Base-by-base conservation (phyloP, 1,140 invertebrate species). In the Venustaconcha ellipsiformis region DNA sequence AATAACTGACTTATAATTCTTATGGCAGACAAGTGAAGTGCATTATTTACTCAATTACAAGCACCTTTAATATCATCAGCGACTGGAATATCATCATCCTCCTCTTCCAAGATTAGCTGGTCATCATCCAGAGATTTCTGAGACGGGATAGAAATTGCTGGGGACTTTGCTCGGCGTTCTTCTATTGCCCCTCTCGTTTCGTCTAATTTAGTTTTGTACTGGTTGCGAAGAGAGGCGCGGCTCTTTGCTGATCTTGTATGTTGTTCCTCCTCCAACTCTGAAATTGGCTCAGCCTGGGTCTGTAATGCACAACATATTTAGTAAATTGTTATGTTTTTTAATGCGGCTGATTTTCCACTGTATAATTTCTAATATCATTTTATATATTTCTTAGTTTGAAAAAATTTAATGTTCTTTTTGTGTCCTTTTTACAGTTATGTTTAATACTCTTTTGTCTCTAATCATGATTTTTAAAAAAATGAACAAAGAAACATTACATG, bases 121-220 rank as follows among this genome's bases (percentile, higher is more conserved):
- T 86, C 83, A 37, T 85, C 84, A 56, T 86, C 81, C 0, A 87
- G 37, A 1, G 85, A 86, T 23, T 81, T 70, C n/a, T 82, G 82
- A 6, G 85, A 78, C 30, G 83, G 82, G 1, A 88, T 67, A 2
- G 78, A 73, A 17, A 88, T 80, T 2, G 74, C 81, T 0, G 88
- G 86, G 23, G 86, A 85, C n/a, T 85, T 86, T 17, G 83, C 75
- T 17, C 86, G 65, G 14, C 88, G 59, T 1, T 86, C 84, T 55
- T 87, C 87, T 0, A 84, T 82, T 0, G 82, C 83, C 3, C 68
- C 59, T 23, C 82, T 78, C 14, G 82, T 79, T 64, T 87, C 85
- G 17, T 81, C 84, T 20, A 88, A 60, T n/a, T 80, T 82, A 15
- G 30, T 70, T 57, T 81, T 83, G 76, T 84, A 87, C 66, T 84